Percentiles rank a stretch among this genome's conserved stretches.
Conservation (phyloP, 1,140 invertebrate genomes). For the Orchesella cincta region DNA sequence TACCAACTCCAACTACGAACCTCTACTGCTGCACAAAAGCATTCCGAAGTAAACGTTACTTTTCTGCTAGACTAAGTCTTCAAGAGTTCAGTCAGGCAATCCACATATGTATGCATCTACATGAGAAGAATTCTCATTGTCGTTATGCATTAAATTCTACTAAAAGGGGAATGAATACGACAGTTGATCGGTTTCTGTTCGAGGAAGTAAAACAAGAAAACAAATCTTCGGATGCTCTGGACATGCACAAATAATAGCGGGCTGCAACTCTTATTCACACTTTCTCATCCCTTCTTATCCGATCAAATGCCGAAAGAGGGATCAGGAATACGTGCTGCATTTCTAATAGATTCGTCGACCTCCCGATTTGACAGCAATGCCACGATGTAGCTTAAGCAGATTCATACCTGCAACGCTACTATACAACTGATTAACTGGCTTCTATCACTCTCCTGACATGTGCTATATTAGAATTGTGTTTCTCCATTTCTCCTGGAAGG, state of each 20-base stretch:
- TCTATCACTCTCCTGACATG: background rate
- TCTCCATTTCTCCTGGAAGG: background rate
- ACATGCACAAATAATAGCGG: conserved; percentile 9
- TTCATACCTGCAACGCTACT: background rate
- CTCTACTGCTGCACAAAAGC: background rate
- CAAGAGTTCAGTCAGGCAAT: conserved; percentile 5
- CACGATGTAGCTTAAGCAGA: background rate
- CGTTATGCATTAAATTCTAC: conserved; percentile 21
- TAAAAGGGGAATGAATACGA: conserved; percentile 16
- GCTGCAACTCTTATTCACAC: too few relatives aligned
- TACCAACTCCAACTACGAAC: background rate
- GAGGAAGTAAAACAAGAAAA: conserved; percentile 20
- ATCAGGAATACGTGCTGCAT: background rate
- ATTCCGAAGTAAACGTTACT: background rate
- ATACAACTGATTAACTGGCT: conserved; percentile 2
- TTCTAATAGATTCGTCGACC: background rate
- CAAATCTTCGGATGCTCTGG: background rate
- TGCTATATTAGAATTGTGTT: background rate
- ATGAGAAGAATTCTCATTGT: background rate
- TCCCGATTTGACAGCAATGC: background rate
- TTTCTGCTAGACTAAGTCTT: background rate
- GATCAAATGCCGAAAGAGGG: background rate
- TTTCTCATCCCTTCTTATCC: background rate
- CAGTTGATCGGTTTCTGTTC: background rate
- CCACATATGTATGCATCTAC: conserved; percentile 17